phyloP scores from a whole-genome alignment of 2,797 vertebrate species.

The Adelosebastes latens region DNA sequence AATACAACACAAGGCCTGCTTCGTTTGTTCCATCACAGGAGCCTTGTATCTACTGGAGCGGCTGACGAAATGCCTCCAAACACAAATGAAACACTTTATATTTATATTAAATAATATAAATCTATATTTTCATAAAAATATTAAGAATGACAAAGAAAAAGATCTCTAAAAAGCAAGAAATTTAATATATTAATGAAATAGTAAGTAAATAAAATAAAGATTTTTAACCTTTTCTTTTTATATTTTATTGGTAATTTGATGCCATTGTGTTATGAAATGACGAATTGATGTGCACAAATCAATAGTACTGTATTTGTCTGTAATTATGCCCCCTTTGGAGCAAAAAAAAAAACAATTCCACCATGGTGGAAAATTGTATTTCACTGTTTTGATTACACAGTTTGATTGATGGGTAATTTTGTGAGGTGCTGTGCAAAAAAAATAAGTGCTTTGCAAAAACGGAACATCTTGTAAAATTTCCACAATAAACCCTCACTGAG shows the following conservation, averaged over 20 bases:
- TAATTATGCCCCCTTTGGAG: neutral
- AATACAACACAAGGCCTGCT: neutral
- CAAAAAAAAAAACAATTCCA: neutral
- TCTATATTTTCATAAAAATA: neutral
- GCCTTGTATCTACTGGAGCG: neutral
- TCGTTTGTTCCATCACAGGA: neutral
- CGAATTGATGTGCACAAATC: slow-evolving; percentile 14
- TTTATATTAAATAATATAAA: neutral
- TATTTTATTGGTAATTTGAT: neutral
- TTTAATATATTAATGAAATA: neutral
- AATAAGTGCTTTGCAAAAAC: neutral
- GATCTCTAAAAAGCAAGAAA: neutral
- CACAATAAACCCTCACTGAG: neutral
- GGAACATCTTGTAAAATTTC: neutral
- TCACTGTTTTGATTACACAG: neutral
- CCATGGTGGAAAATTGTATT: neutral
- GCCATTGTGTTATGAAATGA: slow-evolving; percentile 11
- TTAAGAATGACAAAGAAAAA: neutral
- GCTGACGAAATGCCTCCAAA: neutral
- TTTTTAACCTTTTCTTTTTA: neutral
- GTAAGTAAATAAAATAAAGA: neutral
- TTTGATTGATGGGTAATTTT: neutral
- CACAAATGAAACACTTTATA: neutral
- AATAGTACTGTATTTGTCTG: slow-evolving; percentile 5
- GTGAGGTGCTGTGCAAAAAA: neutral